Conservation (phyloP, 2,888 invertebrate species). For the Ashinkailepas kermadecensis region DNA sequence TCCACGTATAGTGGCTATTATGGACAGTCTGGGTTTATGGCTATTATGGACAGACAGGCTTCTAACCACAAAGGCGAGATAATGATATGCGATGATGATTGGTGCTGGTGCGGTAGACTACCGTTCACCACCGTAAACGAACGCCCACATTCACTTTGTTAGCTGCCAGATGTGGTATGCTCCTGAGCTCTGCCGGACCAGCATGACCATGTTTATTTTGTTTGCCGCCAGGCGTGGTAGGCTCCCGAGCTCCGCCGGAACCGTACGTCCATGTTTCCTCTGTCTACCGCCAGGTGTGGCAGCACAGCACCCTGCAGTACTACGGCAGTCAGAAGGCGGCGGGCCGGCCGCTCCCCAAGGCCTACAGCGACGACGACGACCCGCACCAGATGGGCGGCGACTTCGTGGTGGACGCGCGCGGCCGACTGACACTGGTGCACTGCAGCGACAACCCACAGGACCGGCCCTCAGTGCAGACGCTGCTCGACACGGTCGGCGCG, state of each 20-base stretch:
- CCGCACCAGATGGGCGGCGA: slow-evolving; percentile 37
- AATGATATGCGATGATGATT: too few species aligned
- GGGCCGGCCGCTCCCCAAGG: slow-evolving; percentile 29
- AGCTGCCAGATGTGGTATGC: slow-evolving; percentile 33
- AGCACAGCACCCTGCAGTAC: slow-evolving; percentile 26
- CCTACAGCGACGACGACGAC: slow-evolving; percentile 34
- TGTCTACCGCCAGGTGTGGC: slow-evolving; percentile 31
- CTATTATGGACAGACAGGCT: too few species aligned
- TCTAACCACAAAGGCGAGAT: too few species aligned
- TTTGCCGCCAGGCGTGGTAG: too few species aligned
- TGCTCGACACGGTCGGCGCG: not conserved
- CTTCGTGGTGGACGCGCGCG: slow-evolving; percentile 21
- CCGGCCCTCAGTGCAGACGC: not conserved
- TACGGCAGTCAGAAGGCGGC: slow-evolving; percentile 27
- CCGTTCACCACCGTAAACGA: too few species aligned
- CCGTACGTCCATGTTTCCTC: not conserved
- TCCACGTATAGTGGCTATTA: too few species aligned
- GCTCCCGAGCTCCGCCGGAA: too few species aligned
- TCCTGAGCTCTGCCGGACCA: too few species aligned
- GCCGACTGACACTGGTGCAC: not conserved
- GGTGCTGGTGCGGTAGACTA: too few species aligned
- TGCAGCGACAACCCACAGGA: not conserved
- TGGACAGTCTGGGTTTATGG: too few species aligned
- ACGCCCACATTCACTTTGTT: not conserved
- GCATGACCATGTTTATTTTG: too few species aligned